Conservation (phyloP, 2,797 vertebrate genomes). For the Pseudomugil gertrudae region DNA sequence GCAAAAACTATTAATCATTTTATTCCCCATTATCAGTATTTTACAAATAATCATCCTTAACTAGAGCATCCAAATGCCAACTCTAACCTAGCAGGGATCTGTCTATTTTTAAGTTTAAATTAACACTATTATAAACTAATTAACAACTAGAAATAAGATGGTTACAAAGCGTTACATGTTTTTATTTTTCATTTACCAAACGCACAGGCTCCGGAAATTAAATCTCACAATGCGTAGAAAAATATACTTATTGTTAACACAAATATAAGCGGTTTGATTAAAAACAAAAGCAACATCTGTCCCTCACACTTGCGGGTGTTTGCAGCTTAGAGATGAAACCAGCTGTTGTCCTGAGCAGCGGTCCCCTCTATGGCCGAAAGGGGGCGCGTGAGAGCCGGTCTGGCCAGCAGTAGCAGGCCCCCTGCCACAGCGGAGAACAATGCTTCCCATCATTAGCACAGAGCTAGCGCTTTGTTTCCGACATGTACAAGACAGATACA, state of each 20-base stretch:
- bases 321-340: constrained; percentile 22
- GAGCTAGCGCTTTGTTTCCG: constrained; percentile 14
- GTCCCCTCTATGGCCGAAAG: constrained; percentile 46
- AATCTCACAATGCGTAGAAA: not conserved
- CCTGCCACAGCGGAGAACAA: constrained; percentile 74
- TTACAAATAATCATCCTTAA: too few relatives aligned
- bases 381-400: constrained; percentile 50
- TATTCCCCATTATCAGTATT: not conserved
- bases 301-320: not conserved
- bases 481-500: accelerated
- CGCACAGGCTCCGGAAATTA: not conserved
- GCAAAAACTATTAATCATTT: too few relatives aligned
- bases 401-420: constrained; percentile 53
- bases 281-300: not conserved
- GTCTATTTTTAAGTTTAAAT: too few relatives aligned
- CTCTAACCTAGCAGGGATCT: too few relatives aligned
- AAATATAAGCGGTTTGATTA: not conserved
- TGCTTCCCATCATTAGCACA: constrained; percentile 55
- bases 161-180: too few relatives aligned
- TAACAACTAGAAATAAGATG: not conserved
- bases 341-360: constrained; percentile 46
- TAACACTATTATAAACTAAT: not conserved
- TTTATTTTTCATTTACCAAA: not conserved
- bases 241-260: not conserved
- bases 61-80: too few relatives aligned